Evolutionary conservation across 2,888 invertebrate species (phyloP), one percentile per base, ranked within the genome.

Genomic region (Drosophila paramelanica): DNA sequence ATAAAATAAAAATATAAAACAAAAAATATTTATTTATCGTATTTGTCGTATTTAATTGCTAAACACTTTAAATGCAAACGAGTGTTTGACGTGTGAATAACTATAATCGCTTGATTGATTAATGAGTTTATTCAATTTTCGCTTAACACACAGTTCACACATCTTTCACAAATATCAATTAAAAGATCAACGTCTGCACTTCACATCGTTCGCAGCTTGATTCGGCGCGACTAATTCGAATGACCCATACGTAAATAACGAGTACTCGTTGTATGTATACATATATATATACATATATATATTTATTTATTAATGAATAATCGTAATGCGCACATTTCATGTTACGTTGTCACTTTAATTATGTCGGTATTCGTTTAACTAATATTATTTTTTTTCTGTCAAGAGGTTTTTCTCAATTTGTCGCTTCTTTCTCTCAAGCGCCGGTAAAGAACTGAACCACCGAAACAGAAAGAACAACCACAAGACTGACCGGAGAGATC

Each of bases 371-470:
- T 58, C 27, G 42, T 13, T 52, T 43, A 25, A 23, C 45, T 47
- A 14, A 57, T 50, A 36, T 47, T 57, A n/a, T 43, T 61, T 31
- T 62, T 64, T 43, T 61, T 31, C 60, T 64, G 20, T 52, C 14
- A 11, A 51, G 17, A 31, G 46, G 17, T 5, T 56, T 27, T 43
- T 53, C 13, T 60, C 31, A 46, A 43, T 43, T 53, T 67, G 52
- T 45, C 67, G 72, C 53, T 58, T 60, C 59, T 61, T 70, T 68
- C 59, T 64, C 74, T 78, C 86, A 81, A 83, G 80, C 83, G 81
- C 69, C 78, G 83, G 68, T 73, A 69, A 78, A 73, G 81, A 83
- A 84, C 86, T 86, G 67, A 83, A 81, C 68, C 72, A 70, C 49
- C 62, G 56, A 49, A 45, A 72, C 70, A 69, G 64, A 67, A 86